Percentiles rank a stretch among this genome's conserved stretches.
These are phyloP conservation scores for Gorsachius magnificus DNA, from an alignment of 2,797 vertebrate genomes.

Conservation along the genomic window DNA sequence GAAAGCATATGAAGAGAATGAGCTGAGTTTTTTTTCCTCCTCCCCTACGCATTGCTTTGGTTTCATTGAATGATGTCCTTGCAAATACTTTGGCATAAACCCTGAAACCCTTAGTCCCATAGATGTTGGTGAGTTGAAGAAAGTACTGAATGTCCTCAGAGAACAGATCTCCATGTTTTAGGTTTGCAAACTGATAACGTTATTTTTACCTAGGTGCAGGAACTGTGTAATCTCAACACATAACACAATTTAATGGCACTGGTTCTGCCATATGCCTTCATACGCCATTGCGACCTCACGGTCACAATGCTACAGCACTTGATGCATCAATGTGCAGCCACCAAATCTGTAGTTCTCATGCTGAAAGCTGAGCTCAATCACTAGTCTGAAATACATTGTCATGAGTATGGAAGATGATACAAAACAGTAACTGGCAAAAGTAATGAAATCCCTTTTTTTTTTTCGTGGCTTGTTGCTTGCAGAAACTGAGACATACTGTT, in stretches of 20 bases:
- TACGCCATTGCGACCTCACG: neutral
- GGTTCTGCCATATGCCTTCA: neutral
- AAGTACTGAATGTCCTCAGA: neutral
- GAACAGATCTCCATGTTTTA: neutral
- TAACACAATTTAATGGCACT: neutral
- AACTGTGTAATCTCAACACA: neutral
- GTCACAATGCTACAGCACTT: neutral
- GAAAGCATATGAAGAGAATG: constrained; percentile 51
- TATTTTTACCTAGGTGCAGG: neutral
- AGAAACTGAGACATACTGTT: neutral
- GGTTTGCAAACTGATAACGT: neutral
- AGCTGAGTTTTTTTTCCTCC: constrained; percentile 40
- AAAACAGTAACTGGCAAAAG: neutral
- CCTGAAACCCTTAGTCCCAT: neutral
- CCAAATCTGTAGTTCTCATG: neutral
- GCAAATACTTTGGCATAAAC: neutral
- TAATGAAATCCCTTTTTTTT: neutral
- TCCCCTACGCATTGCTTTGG: neutral
- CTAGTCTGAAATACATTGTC: neutral
- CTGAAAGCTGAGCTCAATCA: neutral
- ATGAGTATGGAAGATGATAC: neutral
- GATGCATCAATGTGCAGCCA: neutral
- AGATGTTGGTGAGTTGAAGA: neutral
- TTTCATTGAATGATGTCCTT: constrained; percentile 30
- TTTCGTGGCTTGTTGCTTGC: neutral